These are phyloP conservation scores for Anoura caudifer DNA, from an alignment of 2,113 vertebrate species.

Conservation along the genomic window DNA sequence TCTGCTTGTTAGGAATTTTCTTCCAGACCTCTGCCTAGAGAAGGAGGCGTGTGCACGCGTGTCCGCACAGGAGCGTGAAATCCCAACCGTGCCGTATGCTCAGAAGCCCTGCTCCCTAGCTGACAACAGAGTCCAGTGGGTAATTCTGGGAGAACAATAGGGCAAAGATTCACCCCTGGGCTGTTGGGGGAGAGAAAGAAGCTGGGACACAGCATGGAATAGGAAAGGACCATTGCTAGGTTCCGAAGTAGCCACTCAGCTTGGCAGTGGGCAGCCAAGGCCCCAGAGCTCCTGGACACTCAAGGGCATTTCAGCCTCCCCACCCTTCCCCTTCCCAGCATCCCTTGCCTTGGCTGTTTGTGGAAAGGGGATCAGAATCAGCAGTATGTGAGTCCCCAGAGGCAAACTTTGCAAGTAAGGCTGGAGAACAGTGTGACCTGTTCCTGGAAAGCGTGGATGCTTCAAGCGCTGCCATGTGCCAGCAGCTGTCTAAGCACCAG, in stretches of 20 bases:
- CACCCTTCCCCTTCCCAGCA: background rate
- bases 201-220: background rate
- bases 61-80: background rate
- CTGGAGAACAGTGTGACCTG: background rate
- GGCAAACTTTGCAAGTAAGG: background rate
- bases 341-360: background rate
- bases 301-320: background rate
- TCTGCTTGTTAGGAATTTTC: slow-evolving; percentile 39
- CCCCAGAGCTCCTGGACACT: too few relatives aligned
- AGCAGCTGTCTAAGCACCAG: background rate
- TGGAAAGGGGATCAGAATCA: background rate
- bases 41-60: background rate
- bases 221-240: background rate
- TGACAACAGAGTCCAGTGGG: background rate
- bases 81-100: background rate
- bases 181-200: background rate
- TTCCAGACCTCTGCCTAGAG: background rate
- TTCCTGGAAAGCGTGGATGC: background rate
- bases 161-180: background rate
- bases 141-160: background rate
- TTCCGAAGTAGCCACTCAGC: background rate
- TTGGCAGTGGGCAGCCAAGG: background rate
- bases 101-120: background rate
- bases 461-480: background rate
- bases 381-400: background rate